A percentile compares a stretch with the other conserved stretches of the same genome.
phyloP scores from a whole-genome alignment of 2,113 vertebrate species.

The Sander lucioperca region DNA sequence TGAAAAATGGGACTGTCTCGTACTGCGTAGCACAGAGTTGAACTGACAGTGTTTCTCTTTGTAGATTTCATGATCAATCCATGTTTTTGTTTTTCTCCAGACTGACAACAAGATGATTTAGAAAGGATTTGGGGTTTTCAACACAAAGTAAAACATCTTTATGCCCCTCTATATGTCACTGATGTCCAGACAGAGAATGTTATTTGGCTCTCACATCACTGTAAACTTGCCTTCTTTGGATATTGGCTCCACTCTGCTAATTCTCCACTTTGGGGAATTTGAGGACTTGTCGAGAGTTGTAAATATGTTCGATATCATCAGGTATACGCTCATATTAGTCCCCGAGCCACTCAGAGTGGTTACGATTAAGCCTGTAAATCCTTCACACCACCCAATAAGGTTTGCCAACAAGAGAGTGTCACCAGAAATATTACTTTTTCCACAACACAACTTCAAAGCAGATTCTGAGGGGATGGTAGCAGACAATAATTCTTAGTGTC shows the following conservation, averaged over 20 bases:
- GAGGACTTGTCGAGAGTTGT: slow-evolving; percentile 3
- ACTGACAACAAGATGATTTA: background rate
- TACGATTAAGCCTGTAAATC: slow-evolving; percentile 29
- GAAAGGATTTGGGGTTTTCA: background rate
- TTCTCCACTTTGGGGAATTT: background rate
- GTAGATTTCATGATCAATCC: too few relatives aligned
- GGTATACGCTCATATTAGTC: slow-evolving; percentile 31
- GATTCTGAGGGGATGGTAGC: background rate
- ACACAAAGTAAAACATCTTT: background rate
- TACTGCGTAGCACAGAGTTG: too few relatives aligned
- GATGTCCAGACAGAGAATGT: background rate
- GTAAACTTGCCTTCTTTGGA: background rate
- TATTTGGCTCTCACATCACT: background rate
- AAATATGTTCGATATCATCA: slow-evolving; percentile 34
- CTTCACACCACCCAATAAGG: slow-evolving; percentile 11
- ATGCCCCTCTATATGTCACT: background rate
- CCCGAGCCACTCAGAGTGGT: background rate
- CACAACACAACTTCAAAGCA: background rate
- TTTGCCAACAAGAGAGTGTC: slow-evolving; percentile 5
- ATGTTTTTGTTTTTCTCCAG: too few relatives aligned
- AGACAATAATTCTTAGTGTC: background rate
- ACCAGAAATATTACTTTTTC: background rate
- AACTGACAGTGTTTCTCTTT: too few relatives aligned
- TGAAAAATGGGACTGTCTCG: too few relatives aligned
- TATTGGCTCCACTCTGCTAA: background rate